Evolutionary conservation across 2,797 vertebrate genomes (phyloP).

Genomic region (Mastacembelus armatus): DNA sequence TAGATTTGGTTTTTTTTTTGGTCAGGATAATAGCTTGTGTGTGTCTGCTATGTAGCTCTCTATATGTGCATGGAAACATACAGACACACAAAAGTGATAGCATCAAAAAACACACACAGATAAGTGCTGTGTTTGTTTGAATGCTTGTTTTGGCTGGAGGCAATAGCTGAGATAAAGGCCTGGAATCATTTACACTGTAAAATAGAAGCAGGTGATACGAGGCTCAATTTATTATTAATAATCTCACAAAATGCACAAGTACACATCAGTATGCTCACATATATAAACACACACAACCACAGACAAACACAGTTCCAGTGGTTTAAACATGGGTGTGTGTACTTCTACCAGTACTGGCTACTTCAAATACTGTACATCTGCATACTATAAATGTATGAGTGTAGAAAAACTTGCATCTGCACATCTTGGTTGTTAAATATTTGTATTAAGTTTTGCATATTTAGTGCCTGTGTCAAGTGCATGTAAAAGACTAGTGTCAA

Average conservation of each 20-base stretch:
- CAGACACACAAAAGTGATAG: slow-evolving; percentile 6
- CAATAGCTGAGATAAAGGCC: slow-evolving; percentile 21
- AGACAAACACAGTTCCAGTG: background rate
- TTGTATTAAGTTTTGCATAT: background rate
- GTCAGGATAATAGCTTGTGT: slow-evolving; percentile 21
- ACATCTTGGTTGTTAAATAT: background rate
- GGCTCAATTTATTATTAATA: slow-evolving; percentile 3
- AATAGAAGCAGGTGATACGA: slow-evolving; percentile 13
- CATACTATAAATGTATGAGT: slow-evolving; percentile 3
- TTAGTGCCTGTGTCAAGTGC: slow-evolving; percentile 18
- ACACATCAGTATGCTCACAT: background rate
- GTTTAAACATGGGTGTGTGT: background rate
- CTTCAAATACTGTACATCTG: slow-evolving; percentile 19
- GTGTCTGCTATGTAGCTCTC: slow-evolving; percentile 12
- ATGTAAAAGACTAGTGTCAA: too few species aligned
- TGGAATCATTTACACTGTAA: background rate
- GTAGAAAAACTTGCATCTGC: slow-evolving; percentile 1
- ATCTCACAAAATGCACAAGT: background rate
- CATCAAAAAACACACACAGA: slow-evolving; percentile 20
- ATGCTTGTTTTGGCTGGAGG: slow-evolving; percentile 23
- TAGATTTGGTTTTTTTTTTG: slow-evolving; percentile 7
- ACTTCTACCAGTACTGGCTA: too few species aligned
- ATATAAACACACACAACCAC: background rate
- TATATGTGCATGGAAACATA: slow-evolving; percentile 23
- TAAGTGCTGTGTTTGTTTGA: slow-evolving; percentile 14